phyloP scores from a whole-genome alignment of 2,797 vertebrate genomes.

The Galaxias olidus region DNA sequence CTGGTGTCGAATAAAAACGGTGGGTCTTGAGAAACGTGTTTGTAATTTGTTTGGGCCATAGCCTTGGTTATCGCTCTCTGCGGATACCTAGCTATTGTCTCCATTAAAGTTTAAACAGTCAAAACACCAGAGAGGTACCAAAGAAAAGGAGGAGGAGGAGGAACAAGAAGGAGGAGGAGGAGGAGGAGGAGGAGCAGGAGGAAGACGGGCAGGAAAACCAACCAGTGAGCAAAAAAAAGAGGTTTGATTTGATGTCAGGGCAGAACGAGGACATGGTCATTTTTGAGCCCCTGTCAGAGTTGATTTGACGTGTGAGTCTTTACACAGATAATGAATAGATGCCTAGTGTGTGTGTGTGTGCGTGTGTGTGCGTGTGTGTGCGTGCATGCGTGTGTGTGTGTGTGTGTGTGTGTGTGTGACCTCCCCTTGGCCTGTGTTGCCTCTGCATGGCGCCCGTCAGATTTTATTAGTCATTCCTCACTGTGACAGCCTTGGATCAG shows the following conservation, averaged over 20 bases:
- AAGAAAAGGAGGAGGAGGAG: too few relatives aligned
- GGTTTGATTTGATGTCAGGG: not conserved
- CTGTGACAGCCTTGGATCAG: slow-evolving; percentile 16
- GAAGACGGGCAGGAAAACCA: not conserved
- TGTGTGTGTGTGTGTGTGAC: not conserved
- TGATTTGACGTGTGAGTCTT: not conserved
- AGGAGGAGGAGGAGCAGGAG: too few relatives aligned
- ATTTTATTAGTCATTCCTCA: slow-evolving; percentile 6
- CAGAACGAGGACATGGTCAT: not conserved
- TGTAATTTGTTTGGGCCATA: too few relatives aligned
- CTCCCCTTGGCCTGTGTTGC: not conserved
- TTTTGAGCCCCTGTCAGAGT: not conserved
- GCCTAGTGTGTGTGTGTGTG: not conserved
- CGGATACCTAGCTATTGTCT: too few relatives aligned
- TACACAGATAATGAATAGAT: not conserved
- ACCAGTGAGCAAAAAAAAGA: not conserved
- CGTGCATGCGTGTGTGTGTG: not conserved
- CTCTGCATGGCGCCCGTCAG: slow-evolving; percentile 7
- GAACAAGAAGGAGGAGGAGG: too few relatives aligned
- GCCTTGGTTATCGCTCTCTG: too few relatives aligned
- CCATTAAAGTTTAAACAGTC: too few relatives aligned
- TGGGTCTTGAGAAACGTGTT: too few relatives aligned
- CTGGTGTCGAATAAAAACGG: too few relatives aligned
- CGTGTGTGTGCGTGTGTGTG: not conserved
- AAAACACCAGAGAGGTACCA: too few relatives aligned